Base-by-base conservation (phyloP, 2,888 invertebrate species). In the Lamellibrachia columna region DNA sequence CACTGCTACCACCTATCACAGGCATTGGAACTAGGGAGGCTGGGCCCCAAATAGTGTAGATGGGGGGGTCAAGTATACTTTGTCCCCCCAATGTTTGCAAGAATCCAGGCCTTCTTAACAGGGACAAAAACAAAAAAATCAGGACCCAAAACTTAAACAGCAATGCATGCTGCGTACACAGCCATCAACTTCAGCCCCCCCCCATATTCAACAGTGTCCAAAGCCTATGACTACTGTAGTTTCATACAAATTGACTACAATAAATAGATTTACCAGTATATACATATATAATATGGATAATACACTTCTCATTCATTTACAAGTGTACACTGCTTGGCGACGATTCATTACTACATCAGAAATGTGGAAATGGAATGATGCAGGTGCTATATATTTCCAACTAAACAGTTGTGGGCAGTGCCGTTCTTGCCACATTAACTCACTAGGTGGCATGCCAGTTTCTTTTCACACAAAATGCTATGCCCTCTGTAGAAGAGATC, bases 271-370 rank as follows among this genome's bases (percentile, higher is more conserved):
- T 40, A 40, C 40, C 40, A 40, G n/a, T 75, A n/a, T 75, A 75
- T n/a, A 75, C 22, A 75, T 22, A 75, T 22, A n/a, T 75, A 75
- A 75, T 22, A 75, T 22, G 75, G 75, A 22, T 75, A 75, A 75
- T 22, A 22, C 75, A 75, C 75, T 75, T 75, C 75, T 75, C 75
- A 75, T 75, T 75, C 75, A 75, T 75, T 75, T 75, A n/a, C 75
- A 75, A 75, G 75, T 75, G 75, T 75, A 22, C 22, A n/a, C 75
- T 22, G 75, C 75, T 75, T 75, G 75, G 3, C 3, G 75, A 75
- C 15, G 6, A 15, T 15, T 75, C 75, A 22, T 75, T 75, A 22
- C 75, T 75, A 75, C 75, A 75, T 22, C 75, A 75, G 22, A 75
- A 75, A 75, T 6, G 75, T 75, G 22, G 22, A 75, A 75, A 75